These are phyloP conservation scores for Eupithecia insigniata DNA, from an alignment of 2,888 invertebrate species.

Conservation along the genomic window DNA sequence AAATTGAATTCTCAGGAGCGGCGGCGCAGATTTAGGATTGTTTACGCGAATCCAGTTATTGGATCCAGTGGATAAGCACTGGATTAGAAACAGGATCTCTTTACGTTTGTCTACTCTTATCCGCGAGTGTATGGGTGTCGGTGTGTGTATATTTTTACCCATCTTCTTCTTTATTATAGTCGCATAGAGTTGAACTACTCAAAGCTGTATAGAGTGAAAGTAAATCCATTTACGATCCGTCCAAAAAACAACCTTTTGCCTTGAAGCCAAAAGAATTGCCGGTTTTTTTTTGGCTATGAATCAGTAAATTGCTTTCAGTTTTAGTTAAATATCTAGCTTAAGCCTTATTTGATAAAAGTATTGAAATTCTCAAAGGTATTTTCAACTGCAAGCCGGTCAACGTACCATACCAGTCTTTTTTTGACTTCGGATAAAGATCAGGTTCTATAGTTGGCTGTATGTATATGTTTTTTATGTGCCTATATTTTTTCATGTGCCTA, in stretches of 20 bases:
- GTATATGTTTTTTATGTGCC: no score
- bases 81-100: constrained; percentile 5
- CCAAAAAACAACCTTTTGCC: no score
- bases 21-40: neutral
- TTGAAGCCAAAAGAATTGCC: no score
- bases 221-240: neutral
- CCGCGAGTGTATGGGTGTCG: neutral
- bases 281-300: no score
- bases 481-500: no score
- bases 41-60: constrained; percentile 2
- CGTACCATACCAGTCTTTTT: no score
- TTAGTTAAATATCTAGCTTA: neutral
- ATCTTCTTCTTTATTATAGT: neutral
- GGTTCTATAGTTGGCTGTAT: no score
- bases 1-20: constrained; percentile 43
- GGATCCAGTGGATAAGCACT: neutral
- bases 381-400: neutral
- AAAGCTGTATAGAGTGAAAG: neutral
- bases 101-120: neutral
- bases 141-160: neutral
- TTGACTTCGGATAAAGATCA: no score
- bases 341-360: neutral
- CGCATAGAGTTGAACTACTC: neutral
- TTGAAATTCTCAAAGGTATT: neutral
- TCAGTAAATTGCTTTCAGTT: no score